These are phyloP conservation scores for Nasonia giraulti DNA, from an alignment of 1,140 invertebrate species.

Conservation along the genomic window DNA sequence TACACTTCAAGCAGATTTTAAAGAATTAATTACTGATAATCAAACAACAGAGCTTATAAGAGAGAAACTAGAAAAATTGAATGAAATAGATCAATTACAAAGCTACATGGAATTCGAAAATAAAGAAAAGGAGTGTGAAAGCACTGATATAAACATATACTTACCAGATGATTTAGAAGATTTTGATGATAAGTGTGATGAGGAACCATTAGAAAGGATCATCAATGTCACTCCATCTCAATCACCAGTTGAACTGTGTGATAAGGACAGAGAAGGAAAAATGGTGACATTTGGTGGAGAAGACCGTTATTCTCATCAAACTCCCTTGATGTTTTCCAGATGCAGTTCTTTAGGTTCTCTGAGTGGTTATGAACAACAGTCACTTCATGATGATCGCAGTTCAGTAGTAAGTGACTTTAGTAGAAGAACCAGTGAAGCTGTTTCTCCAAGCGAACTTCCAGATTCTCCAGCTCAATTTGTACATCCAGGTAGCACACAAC, in stretches of 20 bases:
- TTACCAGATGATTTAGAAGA: constrained; percentile 48
- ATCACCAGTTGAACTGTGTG: constrained; percentile 43
- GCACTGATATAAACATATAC: constrained; percentile 41
- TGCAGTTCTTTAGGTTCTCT: constrained; percentile 93
- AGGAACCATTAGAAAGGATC: constrained; percentile 45
- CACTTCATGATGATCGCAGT: constrained; percentile 87
- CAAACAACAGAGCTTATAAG: not conserved
- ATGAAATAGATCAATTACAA: constrained; percentile 30
- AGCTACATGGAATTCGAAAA: constrained; percentile 51
- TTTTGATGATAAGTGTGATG: constrained; percentile 47
- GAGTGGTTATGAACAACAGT: constrained; percentile 88
- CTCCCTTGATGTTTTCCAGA: constrained; percentile 95
- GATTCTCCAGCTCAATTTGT: constrained; percentile 93
- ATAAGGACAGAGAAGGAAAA: constrained; percentile 67
- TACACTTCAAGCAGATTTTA: constrained; percentile 20
- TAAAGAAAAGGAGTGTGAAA: constrained; percentile 51
- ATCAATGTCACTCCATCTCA: constrained; percentile 52
- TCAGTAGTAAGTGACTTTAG: constrained; percentile 94
- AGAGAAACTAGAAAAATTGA: constrained; percentile 31
- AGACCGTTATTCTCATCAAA: constrained; percentile 87
- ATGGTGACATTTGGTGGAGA: constrained; percentile 80
- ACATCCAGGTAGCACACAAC: constrained; percentile 77
- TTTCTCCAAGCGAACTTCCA: constrained; percentile 95
- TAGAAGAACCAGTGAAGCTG: constrained; percentile 91
- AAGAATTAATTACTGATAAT: constrained; percentile 5